A percentile compares a stretch with the other conserved stretches of the same genome.
phyloP scores from a whole-genome alignment of 2,888 invertebrate genomes.

The Apamea epomidion region DNA sequence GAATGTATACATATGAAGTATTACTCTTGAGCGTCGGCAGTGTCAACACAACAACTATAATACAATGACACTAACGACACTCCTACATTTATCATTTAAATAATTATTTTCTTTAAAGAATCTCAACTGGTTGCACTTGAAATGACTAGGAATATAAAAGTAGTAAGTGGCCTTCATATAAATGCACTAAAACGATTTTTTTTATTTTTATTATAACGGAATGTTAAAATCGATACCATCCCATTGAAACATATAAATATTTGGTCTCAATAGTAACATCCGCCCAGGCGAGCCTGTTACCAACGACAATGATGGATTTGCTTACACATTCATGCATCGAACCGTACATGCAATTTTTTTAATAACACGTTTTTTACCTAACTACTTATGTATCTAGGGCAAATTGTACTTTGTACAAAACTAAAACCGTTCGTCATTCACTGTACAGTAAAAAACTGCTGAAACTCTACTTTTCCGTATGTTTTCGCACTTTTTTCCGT shows the following conservation, averaged over 20 bases:
- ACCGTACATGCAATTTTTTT: constrained; percentile 83
- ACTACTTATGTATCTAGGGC: constrained; percentile 90
- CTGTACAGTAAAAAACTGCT: constrained; percentile 84
- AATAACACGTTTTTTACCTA: constrained; percentile 88
- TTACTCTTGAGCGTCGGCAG: constrained; percentile 68
- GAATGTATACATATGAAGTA: constrained; percentile 72
- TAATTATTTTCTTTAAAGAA: constrained; percentile 86
- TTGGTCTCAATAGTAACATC: constrained; percentile 90
- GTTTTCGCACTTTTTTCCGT: constrained; percentile 74
- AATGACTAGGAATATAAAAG: constrained; percentile 90
- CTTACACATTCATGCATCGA: constrained; percentile 84
- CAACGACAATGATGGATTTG: constrained; percentile 83
- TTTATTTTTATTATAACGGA: constrained; percentile 83
- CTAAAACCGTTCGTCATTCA: constrained; percentile 83
- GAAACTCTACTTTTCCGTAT: constrained; percentile 76
- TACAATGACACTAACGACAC: constrained; percentile 79
- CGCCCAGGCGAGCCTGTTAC: constrained; percentile 82
- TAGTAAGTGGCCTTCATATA: constrained; percentile 88
- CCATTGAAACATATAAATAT: constrained; percentile 89
- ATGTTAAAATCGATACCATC: constrained; percentile 90
- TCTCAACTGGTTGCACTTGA: constrained; percentile 90
- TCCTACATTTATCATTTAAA: constrained; percentile 79
- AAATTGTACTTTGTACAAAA: constrained; percentile 91
- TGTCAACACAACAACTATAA: constrained; percentile 84
- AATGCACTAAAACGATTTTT: constrained; percentile 85